Evolutionary conservation across 2,797 vertebrate genomes (phyloP).

Genomic region (Bradypodion ventrale): DNA sequence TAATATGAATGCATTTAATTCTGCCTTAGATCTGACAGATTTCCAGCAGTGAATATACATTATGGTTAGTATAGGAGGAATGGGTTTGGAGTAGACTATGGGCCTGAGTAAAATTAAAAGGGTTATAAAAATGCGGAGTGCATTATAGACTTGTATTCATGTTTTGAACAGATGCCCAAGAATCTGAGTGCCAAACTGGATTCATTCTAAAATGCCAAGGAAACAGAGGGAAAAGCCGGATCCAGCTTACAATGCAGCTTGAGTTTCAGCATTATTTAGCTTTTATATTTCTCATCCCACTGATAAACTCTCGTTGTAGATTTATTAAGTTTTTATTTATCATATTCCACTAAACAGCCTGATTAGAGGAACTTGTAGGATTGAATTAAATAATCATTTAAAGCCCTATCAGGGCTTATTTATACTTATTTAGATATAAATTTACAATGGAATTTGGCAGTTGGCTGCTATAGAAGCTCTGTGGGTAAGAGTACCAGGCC

Average conservation of each 20-base stretch:
- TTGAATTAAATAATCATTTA: background rate
- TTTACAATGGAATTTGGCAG: background rate
- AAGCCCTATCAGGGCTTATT: no score
- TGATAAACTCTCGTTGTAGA: conserved; percentile 3
- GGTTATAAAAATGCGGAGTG: background rate
- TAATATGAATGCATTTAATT: background rate
- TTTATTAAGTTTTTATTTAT: conserved; percentile 38
- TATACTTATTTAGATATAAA: conserved; percentile 13
- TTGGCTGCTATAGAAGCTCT: background rate
- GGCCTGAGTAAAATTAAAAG: conserved; percentile 29
- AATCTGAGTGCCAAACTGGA: background rate
- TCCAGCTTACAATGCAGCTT: background rate
- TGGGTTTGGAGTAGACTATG: background rate
- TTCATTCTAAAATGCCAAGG: background rate
- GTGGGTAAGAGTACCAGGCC: no score
- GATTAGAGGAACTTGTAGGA: background rate
- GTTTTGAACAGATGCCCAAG: background rate
- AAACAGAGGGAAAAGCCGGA: background rate
- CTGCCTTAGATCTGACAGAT: background rate
- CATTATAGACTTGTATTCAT: conserved; percentile 26
- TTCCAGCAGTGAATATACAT: background rate
- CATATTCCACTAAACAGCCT: background rate
- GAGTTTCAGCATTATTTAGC: conserved; percentile 32
- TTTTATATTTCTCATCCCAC: conserved; percentile 23
- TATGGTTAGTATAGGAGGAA: background rate